These are phyloP conservation scores for Brachylomia viminalis DNA, from an alignment of 2,888 invertebrate genomes.

Conservation along the genomic window DNA sequence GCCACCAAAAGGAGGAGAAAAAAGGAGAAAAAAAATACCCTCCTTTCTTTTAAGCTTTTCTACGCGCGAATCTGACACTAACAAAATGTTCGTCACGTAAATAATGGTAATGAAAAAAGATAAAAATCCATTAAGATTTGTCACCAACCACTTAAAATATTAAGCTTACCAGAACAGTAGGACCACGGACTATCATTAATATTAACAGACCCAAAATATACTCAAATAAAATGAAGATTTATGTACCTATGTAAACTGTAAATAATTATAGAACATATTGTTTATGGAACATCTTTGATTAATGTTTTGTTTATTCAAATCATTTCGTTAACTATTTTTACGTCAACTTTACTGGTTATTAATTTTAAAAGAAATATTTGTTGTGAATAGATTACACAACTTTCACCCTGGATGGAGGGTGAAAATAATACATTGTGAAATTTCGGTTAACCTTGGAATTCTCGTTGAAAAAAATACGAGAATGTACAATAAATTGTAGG, in stretches of 20 bases:
- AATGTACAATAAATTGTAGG: too few relatives aligned
- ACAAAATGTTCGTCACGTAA: neutral
- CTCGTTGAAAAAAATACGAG: neutral
- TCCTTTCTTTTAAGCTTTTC: too few relatives aligned
- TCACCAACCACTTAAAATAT: constrained; percentile 44
- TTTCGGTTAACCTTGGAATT: neutral
- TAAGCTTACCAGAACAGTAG: constrained; percentile 24
- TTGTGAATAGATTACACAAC: constrained; percentile 13
- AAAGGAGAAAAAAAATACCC: too few relatives aligned
- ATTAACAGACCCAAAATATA: neutral
- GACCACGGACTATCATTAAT: constrained; percentile 21
- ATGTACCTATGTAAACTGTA: constrained; percentile 10
- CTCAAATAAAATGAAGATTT: constrained; percentile 17
- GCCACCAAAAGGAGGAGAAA: neutral
- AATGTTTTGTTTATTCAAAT: constrained; percentile 21
- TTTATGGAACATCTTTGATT: constrained; percentile 27
- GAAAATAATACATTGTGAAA: neutral
- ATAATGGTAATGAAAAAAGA: constrained; percentile 7
- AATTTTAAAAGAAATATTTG: constrained; percentile 4
- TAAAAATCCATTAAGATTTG: constrained; percentile 22
- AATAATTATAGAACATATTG: constrained; percentile 5
- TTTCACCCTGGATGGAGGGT: neutral
- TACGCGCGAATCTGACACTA: neutral
- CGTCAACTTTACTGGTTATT: neutral
- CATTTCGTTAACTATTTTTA: neutral